Percentiles rank a stretch among this genome's conserved stretches.
These are phyloP conservation scores for Gopherus flavomarginatus DNA, from an alignment of 2,113 vertebrate genomes.

Conservation along the genomic window DNA sequence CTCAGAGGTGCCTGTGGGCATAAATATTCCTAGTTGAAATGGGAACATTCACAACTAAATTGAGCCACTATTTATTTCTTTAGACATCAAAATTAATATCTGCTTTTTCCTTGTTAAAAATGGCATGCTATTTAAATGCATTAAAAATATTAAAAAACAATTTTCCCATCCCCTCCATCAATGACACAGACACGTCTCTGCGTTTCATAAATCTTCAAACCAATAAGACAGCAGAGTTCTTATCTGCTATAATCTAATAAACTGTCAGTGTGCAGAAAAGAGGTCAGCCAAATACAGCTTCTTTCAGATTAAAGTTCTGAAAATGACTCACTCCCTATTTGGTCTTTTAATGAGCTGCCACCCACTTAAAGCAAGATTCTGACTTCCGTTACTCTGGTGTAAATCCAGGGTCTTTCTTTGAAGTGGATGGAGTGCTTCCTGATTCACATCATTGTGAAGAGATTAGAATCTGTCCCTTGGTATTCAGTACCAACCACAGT, in stretches of 20 bases:
- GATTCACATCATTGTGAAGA: constrained; percentile 11
- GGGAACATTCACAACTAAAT: background rate
- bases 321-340: constrained; percentile 76
- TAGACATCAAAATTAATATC: background rate
- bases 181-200: background rate
- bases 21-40: background rate
- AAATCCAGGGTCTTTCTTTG: constrained; percentile 59
- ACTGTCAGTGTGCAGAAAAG: constrained; percentile 34
- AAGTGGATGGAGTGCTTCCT: constrained; percentile 38
- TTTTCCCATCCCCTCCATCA: constrained; percentile 39
- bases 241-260: constrained; percentile 74
- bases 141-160: background rate
- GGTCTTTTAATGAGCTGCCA: constrained; percentile 71
- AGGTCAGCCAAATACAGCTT: constrained; percentile 69
- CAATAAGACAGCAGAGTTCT: constrained; percentile 35
- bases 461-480: background rate
- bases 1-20: background rate
- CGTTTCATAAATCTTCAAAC: constrained; percentile 2
- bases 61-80: constrained; percentile 29
- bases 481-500: background rate
- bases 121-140: background rate
- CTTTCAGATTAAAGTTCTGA: constrained; percentile 73
- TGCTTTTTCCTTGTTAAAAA: background rate
- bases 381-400: constrained; percentile 63
- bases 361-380: constrained; percentile 70